A percentile compares a stretch with the other conserved stretches of the same genome.
Evolutionary conservation across 2,113 vertebrate species (phyloP).

Genomic region (Burhinus oedicnemus): DNA sequence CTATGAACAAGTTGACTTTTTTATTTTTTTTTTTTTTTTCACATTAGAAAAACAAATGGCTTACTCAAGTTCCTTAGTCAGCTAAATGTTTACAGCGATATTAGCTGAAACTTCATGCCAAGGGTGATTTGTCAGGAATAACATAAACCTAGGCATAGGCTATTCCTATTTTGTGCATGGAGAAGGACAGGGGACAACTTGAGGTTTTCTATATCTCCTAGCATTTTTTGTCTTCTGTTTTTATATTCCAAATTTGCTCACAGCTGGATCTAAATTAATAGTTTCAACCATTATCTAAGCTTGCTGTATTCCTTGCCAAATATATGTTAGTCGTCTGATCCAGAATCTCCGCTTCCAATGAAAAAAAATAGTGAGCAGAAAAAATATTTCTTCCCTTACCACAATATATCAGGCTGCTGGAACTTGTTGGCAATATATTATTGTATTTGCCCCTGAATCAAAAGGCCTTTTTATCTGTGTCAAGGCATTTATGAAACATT

Average conservation of each 20-base stretch:
- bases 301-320: neutral
- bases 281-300: neutral
- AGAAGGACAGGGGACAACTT: neutral
- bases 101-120: neutral
- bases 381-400: neutral
- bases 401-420: neutral
- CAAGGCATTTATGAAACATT: neutral
- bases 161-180: neutral
- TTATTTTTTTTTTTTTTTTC: neutral
- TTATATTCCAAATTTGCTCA: neutral
- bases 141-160: neutral
- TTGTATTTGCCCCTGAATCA: neutral
- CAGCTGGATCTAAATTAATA: neutral
- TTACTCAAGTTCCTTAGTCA: neutral
- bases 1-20: neutral
- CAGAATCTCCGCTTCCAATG: neutral
- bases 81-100: neutral
- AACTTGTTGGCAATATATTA: neutral
- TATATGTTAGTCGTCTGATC: neutral
- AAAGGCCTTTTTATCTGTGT: neutral
- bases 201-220: neutral
- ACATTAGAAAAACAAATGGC: neutral
- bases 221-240: neutral
- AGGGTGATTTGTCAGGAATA: neutral
- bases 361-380: neutral